phyloP scores from a whole-genome alignment of 2,113 vertebrate genomes.

The Lycaon pictus region DNA sequence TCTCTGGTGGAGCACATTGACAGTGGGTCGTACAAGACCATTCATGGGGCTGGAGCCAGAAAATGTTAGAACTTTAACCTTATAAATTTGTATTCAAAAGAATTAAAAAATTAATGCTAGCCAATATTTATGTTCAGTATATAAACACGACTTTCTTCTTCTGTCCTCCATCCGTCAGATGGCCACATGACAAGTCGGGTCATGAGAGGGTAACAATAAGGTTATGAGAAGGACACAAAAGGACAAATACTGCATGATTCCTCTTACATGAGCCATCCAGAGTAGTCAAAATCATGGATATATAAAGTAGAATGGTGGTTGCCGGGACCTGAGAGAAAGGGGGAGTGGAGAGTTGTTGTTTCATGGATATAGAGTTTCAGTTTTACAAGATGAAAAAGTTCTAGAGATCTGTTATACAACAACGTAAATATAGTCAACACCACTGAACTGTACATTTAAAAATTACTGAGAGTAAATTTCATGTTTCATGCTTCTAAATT shows the following conservation, averaged over 20 bases:
- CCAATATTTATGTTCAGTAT: not conserved
- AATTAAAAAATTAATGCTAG: not conserved
- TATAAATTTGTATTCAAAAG: not conserved
- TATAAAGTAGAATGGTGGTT: not conserved
- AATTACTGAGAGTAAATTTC: not conserved
- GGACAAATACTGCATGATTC: not conserved
- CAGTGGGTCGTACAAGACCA: not conserved
- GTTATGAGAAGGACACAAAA: not conserved
- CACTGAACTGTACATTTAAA: not conserved
- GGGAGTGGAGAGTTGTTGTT: not conserved
- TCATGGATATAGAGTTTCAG: not conserved
- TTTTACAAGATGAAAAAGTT: constrained; percentile 45
- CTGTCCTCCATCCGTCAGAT: not conserved
- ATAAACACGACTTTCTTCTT: not conserved
- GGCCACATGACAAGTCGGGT: not conserved
- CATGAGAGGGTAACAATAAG: not conserved
- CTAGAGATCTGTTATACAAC: not conserved
- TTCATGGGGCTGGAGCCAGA: not conserved
- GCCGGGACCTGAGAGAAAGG: not conserved
- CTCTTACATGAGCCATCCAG: not conserved
- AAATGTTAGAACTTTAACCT: not conserved
- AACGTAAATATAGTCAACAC: not conserved
- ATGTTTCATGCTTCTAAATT: not conserved
- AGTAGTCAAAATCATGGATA: not conserved
- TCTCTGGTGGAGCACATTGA: not conserved